phyloP scores from a whole-genome alignment of 2,888 invertebrate genomes.

The Troides helena region DNA sequence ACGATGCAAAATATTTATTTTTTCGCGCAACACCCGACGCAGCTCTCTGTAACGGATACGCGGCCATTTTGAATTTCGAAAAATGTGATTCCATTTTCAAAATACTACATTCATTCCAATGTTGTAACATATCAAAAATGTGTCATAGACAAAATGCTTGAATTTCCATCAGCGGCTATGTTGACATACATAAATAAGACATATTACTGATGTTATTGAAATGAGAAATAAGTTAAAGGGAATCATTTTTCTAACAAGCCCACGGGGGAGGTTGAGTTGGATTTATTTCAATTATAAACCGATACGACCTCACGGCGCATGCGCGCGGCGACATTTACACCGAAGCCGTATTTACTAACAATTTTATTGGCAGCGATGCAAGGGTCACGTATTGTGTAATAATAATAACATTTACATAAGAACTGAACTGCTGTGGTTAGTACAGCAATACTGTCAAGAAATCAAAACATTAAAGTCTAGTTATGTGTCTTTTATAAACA shows the following conservation, averaged over 20 bases:
- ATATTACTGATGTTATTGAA: conserved; percentile 22
- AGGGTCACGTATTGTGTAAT: conserved; percentile 1
- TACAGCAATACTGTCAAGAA: too few relatives aligned
- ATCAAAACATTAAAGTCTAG: too few relatives aligned
- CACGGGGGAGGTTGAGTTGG: conserved; percentile 57
- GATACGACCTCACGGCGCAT: conserved; percentile 59
- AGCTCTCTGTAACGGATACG: conserved; percentile 35
- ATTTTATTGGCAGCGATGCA: conserved; percentile 1
- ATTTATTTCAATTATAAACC: conserved; percentile 79
- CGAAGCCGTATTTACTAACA: conserved; percentile 34
- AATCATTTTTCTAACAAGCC: conserved; percentile 60
- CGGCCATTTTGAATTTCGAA: conserved; percentile 42
- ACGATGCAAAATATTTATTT: conserved; percentile 78
- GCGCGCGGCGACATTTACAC: conserved; percentile 62
- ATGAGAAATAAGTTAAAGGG: conserved; percentile 53
- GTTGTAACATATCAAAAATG: too few relatives aligned
- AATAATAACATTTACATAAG: background rate
- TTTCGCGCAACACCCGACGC: conserved; percentile 58
- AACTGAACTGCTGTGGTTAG: too few relatives aligned
- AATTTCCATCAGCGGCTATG: too few relatives aligned
- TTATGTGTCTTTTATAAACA: too few relatives aligned
- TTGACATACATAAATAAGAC: too few relatives aligned
- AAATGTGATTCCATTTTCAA: conserved; percentile 18
- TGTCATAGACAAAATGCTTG: too few relatives aligned
- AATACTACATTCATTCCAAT: background rate